Evolutionary conservation across 2,888 invertebrate genomes (phyloP), one percentile per base, ranked within the genome.

Genomic region (Cecidostiba fungosa): DNA sequence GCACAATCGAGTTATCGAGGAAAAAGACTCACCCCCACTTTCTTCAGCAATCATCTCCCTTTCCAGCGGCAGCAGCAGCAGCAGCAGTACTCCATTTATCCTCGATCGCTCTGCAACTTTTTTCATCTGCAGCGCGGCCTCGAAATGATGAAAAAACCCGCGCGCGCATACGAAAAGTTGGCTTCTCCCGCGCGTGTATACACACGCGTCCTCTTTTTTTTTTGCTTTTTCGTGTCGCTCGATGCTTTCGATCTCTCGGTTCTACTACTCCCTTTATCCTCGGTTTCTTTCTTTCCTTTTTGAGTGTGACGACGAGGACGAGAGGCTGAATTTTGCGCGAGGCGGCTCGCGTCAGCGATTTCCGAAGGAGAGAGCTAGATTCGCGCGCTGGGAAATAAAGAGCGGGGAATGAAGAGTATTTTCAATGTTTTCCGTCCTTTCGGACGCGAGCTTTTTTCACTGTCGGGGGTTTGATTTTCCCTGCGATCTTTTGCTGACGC

Each of bases 361-460:
- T 80, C 72, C 83, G 86, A 79, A 85, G 76, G 76, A 69, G 79
- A 74, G n/a, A 59, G 54, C n/a, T 59, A n/a, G 54, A 29, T 66
- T 79, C 50, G 78, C 82, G 79, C 85, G 77, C 26, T 79, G 85
- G 74, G 70, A 85, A 85, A 85, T 85, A 82, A 85, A 85, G 82
- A 85, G 77, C 74, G 32, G 69, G 78, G 82, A 85, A 85, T 85
- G 77, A 81, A 82, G 82, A 82, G 85, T 69, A 82, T 82, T 79
- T 79, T 85, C 82, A 82, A 78, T 85, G 78, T 82, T 85, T 66
- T 3, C 32, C 39, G 79, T 69, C 43, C 29, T 66, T 26, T n/a
- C 36, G 19, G 23, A 12, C 73, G 36, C 54, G 29, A n/a, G 36
- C 39, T 59, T 59, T 66, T n/a, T 29, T 72, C 16, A 54, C 39